Evolutionary conservation across 2,888 invertebrate species (phyloP).

Genomic region (Lamellibrachia satsuma): DNA sequence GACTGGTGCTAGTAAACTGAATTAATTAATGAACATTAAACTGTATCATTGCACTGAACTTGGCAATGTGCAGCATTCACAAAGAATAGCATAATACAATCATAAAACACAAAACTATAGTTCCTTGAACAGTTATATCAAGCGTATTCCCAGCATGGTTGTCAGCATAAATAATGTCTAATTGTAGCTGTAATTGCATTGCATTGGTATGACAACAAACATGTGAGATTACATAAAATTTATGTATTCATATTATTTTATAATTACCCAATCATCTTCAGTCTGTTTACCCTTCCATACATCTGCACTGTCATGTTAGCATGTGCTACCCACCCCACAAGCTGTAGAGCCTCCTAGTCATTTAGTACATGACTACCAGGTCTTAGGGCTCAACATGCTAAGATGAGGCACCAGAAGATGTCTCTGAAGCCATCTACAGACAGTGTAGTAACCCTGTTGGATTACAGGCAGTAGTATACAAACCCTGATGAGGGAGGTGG

Average conservation of each 20-base stretch:
- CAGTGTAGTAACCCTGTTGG: too few relatives aligned
- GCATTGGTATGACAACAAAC: neutral
- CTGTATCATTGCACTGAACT: neutral
- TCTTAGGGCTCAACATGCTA: neutral
- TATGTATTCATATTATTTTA: neutral
- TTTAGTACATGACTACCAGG: neutral
- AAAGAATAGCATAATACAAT: neutral
- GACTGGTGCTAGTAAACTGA: neutral
- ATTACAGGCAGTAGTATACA: too few relatives aligned
- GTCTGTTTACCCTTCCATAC: neutral
- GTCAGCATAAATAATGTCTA: neutral
- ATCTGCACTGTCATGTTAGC: neutral
- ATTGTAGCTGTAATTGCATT: neutral
- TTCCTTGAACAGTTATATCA: neutral
- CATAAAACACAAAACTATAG: neutral
- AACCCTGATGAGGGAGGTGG: neutral
- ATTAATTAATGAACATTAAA: neutral
- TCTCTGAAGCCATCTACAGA: too few relatives aligned
- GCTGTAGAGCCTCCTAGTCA: neutral
- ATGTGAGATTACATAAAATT: neutral
- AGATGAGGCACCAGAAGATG: neutral
- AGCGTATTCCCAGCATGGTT: neutral
- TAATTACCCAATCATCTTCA: neutral
- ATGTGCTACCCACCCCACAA: neutral
- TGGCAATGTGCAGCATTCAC: neutral